Evolutionary conservation across 2,888 invertebrate genomes (phyloP).

Genomic region (Sepiola atlantica): DNA sequence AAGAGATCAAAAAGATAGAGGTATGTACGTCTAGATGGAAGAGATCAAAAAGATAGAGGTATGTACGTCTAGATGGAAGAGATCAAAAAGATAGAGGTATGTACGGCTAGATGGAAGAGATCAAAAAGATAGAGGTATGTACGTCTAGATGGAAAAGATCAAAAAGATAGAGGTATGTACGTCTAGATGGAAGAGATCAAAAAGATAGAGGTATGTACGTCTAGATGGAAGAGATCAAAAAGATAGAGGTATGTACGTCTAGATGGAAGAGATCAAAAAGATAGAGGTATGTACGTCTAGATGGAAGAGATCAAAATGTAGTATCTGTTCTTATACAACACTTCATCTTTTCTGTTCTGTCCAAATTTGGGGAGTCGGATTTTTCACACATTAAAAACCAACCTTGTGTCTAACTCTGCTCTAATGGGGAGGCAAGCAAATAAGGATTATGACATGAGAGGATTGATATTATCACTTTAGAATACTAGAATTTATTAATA

Average conservation of each 20-base stretch:
- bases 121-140: constrained; percentile 72
- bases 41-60: constrained; percentile 74
- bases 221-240: constrained; percentile 68
- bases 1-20: constrained; percentile 72
- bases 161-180: constrained; percentile 70
- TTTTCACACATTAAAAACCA: no score
- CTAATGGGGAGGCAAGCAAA: no score
- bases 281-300: constrained; percentile 66
- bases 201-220: constrained; percentile 69
- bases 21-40: constrained; percentile 61
- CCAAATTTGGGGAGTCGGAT: no score
- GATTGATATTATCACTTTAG: no score
- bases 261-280: constrained; percentile 69
- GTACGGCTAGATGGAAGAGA: constrained; percentile 62
- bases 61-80: constrained; percentile 60
- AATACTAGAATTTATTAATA: no score
- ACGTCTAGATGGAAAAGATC: constrained; percentile 65
- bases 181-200: constrained; percentile 68
- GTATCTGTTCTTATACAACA: no score
- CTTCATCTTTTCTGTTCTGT: no score
- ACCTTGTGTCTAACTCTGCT: no score
- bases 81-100: constrained; percentile 72
- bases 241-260: constrained; percentile 68
- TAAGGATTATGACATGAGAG: no score
- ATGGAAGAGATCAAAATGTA: no score